Conservation (phyloP, 1,140 invertebrate genomes). For the Drosophila pruinosa region DNA sequence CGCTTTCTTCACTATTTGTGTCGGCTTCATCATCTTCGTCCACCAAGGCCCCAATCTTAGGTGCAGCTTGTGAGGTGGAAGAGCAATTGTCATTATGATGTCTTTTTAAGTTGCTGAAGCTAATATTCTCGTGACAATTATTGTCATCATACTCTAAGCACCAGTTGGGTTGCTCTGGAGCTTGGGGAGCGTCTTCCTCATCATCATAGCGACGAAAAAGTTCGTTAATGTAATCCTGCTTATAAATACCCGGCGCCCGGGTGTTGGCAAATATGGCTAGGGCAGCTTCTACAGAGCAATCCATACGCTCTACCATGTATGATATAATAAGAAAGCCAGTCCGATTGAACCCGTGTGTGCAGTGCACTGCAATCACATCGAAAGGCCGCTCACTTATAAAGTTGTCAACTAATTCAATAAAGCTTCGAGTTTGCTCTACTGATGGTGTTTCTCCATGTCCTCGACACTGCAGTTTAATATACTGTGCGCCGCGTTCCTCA, state of each 20-base stretch:
- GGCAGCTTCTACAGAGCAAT: conserved; percentile 91
- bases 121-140: conserved; percentile 47
- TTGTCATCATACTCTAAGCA: conserved; percentile 84
- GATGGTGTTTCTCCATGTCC: conserved; percentile 93
- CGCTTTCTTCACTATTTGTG: conserved; percentile 56
- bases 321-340: conserved; percentile 97
- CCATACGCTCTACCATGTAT: conserved; percentile 92
- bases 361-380: conserved; percentile 95
- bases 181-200: conserved; percentile 87
- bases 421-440: conserved; percentile 89
- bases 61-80: conserved; percentile 52
- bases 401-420: conserved; percentile 90
- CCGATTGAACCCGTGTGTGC: conserved; percentile 99
- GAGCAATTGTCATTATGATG: conserved; percentile 36
- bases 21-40: conserved; percentile 50
- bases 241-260: conserved; percentile 91
- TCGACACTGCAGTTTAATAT: conserved; percentile 93
- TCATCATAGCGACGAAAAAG: conserved; percentile 91
- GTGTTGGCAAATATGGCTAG: conserved; percentile 89
- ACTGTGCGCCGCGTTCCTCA: conserved; percentile 89
- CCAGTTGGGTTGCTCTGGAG: conserved; percentile 92
- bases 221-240: conserved; percentile 89
- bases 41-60: conserved; percentile 5
- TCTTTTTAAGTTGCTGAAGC: conserved; percentile 31
- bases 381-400: conserved; percentile 92